Percentiles rank a stretch among this genome's conserved stretches.
phyloP scores from a whole-genome alignment of 2,888 invertebrate genomes.

The Drosophila mulleri region DNA sequence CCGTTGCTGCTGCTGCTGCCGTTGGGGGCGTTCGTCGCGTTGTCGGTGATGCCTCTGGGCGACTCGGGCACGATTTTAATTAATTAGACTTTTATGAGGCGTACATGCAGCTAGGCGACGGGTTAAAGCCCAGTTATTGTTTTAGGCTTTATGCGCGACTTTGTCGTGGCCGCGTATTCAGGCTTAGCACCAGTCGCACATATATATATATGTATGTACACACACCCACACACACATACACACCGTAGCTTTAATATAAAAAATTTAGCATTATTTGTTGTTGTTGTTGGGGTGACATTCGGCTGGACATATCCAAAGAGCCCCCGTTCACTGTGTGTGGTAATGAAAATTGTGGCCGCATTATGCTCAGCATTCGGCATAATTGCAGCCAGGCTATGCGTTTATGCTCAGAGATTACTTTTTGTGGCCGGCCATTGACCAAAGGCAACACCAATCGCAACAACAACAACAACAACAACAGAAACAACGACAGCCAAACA shows the following conservation, averaged over 20 bases:
- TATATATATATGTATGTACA: conserved; percentile 5
- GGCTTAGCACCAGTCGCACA: conserved; percentile 60
- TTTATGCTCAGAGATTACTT: conserved; percentile 77
- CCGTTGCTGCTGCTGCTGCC: conserved; percentile 26
- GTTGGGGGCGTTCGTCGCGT: conserved; percentile 45
- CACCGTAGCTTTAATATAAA: conserved; percentile 41
- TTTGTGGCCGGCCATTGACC: conserved; percentile 72
- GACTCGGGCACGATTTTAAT: conserved; percentile 81
- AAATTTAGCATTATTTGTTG: conserved; percentile 59
- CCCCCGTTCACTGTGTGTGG: conserved; percentile 48
- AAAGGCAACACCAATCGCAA: conserved; percentile 27
- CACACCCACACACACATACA: conserved; percentile 16
- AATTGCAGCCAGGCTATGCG: conserved; percentile 76
- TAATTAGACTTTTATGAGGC: conserved; percentile 82
- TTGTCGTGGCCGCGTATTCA: conserved; percentile 47
- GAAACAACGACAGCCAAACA: no score
- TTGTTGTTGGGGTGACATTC: conserved; percentile 25
- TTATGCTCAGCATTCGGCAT: conserved; percentile 75
- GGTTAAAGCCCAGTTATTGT: conserved; percentile 74
- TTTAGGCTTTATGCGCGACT: conserved; percentile 63
- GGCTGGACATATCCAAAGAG: conserved; percentile 51
- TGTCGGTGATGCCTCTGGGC: conserved; percentile 67
- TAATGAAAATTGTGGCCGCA: conserved; percentile 77
- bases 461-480: conserved; percentile 16
- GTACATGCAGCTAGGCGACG: conserved; percentile 69